A percentile compares a stretch with the other conserved stretches of the same genome.
These are phyloP conservation scores for Cavia aperea DNA, from an alignment of 2,113 vertebrate species.

Conservation along the genomic window DNA sequence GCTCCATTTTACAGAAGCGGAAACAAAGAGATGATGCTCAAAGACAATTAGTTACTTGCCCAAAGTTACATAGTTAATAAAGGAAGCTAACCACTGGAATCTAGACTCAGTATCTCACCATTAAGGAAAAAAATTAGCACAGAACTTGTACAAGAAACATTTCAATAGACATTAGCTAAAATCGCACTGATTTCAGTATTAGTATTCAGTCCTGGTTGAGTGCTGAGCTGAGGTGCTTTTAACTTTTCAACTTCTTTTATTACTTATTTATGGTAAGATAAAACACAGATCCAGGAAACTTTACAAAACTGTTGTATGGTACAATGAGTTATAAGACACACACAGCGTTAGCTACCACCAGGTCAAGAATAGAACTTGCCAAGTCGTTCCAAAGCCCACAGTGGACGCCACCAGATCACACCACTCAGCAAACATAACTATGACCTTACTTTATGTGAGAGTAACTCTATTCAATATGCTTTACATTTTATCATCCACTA, in stretches of 20 bases:
- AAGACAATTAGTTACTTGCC: background rate
- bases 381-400: background rate
- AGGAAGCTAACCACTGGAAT: background rate
- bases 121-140: background rate
- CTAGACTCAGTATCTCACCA: background rate
- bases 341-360: background rate
- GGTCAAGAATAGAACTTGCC: background rate
- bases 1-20: background rate
- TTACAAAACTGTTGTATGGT: background rate
- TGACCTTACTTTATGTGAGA: background rate
- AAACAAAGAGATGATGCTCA: background rate
- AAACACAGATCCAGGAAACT: background rate
- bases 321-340: background rate
- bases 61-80: background rate
- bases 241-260: background rate
- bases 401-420: background rate
- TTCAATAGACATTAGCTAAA: background rate
- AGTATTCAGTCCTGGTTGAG: background rate
- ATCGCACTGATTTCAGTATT: background rate
- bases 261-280: constrained; percentile 8
- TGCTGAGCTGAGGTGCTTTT: background rate
- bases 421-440: background rate
- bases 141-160: background rate
- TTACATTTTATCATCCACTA: background rate
- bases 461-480: background rate